Evolutionary conservation across 2,888 invertebrate species (phyloP).

Genomic region (Caenorhabditis japonica): DNA sequence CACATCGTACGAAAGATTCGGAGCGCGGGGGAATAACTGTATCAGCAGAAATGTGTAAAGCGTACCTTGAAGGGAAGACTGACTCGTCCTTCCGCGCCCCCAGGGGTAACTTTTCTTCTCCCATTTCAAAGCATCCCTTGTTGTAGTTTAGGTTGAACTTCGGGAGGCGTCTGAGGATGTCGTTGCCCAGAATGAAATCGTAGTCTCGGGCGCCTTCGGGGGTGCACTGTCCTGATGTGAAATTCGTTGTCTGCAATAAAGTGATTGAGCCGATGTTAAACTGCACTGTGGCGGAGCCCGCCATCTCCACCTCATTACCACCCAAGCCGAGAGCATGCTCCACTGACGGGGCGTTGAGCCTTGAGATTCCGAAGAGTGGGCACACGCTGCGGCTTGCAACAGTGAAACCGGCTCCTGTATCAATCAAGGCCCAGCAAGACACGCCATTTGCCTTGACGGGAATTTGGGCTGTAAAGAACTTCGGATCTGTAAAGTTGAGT

Average conservation of each 20-base stretch:
- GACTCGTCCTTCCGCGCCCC: too few relatives aligned
- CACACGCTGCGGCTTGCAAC: not conserved
- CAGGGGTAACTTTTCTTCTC: too few relatives aligned
- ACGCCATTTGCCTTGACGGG: constrained; percentile 15
- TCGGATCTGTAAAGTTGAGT: too few relatives aligned
- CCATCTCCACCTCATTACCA: constrained; percentile 4
- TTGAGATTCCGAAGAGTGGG: not conserved
- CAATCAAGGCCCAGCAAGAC: constrained; percentile 3
- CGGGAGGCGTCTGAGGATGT: constrained; percentile 9
- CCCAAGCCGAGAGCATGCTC: constrained; percentile 7
- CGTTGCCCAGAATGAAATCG: constrained; percentile 35
- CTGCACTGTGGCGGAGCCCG: constrained; percentile 2
- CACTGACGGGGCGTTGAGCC: not conserved
- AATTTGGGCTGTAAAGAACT: constrained; percentile 17
- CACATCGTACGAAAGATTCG: constrained; percentile 17
- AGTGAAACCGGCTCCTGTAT: constrained; percentile 25
- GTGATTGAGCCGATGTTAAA: constrained; percentile 11
- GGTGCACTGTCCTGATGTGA: constrained; percentile 1
- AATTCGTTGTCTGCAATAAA: constrained; percentile 1
- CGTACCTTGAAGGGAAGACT: not conserved
- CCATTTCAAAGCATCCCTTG: too few relatives aligned
- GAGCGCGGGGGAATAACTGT: constrained; percentile 9
- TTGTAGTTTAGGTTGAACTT: constrained; percentile 19
- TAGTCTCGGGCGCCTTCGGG: not conserved
- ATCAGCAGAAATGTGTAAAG: not conserved